These are phyloP conservation scores for Carcina quercana DNA, from an alignment of 2,888 invertebrate species.

Conservation along the genomic window DNA sequence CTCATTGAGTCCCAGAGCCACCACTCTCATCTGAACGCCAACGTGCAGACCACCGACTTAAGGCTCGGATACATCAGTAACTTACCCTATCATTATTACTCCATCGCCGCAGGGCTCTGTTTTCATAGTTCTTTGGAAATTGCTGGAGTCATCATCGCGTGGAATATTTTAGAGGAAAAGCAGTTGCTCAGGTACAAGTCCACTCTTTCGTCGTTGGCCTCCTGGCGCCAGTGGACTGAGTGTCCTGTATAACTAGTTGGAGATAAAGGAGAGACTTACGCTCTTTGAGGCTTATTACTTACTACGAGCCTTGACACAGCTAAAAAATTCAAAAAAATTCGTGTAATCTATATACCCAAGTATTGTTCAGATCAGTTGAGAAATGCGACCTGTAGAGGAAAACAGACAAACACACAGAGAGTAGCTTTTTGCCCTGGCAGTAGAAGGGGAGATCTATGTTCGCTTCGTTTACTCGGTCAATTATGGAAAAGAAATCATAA, in stretches of 20 bases:
- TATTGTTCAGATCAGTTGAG: too few species aligned
- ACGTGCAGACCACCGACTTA: background rate
- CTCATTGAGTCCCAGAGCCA: background rate
- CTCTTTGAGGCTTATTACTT: background rate
- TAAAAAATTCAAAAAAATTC: too few species aligned
- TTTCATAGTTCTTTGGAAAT: background rate
- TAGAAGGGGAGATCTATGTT: too few species aligned
- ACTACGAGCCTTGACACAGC: background rate
- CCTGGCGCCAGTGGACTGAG: background rate
- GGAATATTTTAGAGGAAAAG: background rate
- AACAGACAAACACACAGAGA: too few species aligned
- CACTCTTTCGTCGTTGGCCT: background rate
- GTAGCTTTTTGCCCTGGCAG: too few species aligned
- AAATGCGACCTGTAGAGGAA: too few species aligned
- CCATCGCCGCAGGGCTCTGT: slow-evolving; percentile 1
- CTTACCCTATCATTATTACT: background rate
- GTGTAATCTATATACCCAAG: too few species aligned
- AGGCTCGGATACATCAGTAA: background rate
- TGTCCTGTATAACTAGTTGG: too few species aligned
- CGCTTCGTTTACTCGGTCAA: too few species aligned
- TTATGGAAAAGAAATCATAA: too few species aligned
- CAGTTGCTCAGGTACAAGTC: background rate
- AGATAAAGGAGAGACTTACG: too few species aligned
- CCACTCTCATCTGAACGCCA: background rate
- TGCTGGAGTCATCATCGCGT: background rate